Percentiles rank a stretch among this genome's conserved stretches.
These are phyloP conservation scores for Nycticryphes semicollaris DNA, from an alignment of 2,113 vertebrate species.

Conservation along the genomic window DNA sequence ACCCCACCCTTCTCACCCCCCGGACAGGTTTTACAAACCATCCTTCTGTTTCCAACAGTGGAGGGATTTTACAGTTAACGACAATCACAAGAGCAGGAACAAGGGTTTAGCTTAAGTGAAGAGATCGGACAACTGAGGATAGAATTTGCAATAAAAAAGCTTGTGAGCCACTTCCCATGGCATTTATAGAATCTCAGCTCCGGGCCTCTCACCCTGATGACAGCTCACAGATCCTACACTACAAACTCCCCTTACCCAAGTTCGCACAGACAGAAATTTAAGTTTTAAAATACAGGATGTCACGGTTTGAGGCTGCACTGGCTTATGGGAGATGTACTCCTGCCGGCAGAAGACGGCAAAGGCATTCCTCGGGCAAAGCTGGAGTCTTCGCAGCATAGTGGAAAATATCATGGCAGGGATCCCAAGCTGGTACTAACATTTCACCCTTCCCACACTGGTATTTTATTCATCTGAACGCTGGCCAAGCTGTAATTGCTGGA, in stretches of 20 bases:
- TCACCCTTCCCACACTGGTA: conserved; percentile 44
- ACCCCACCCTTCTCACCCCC: neutral
- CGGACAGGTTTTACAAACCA: neutral
- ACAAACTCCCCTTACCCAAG: neutral
- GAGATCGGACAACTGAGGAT: neutral
- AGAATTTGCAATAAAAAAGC: neutral
- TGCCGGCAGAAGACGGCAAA: neutral
- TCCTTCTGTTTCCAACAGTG: neutral
- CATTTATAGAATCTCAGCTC: neutral
- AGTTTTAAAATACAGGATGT: neutral
- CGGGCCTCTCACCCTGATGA: neutral
- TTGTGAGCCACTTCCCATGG: neutral
- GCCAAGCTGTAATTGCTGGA: conserved; percentile 22
- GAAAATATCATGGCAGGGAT: conserved; percentile 12
- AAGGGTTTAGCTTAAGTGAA: neutral
- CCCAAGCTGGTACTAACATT: conserved; percentile 30
- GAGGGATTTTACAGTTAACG: neutral
- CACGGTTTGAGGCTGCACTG: neutral
- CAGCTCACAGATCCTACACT: neutral
- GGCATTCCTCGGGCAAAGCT: neutral
- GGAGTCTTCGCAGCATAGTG: neutral
- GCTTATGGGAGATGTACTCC: neutral
- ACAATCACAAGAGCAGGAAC: neutral
- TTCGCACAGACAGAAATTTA: neutral
- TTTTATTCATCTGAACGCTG: conserved; percentile 4